Base-by-base conservation (phyloP, 2,888 invertebrate genomes). In the Drosophila lacicola region DNA sequence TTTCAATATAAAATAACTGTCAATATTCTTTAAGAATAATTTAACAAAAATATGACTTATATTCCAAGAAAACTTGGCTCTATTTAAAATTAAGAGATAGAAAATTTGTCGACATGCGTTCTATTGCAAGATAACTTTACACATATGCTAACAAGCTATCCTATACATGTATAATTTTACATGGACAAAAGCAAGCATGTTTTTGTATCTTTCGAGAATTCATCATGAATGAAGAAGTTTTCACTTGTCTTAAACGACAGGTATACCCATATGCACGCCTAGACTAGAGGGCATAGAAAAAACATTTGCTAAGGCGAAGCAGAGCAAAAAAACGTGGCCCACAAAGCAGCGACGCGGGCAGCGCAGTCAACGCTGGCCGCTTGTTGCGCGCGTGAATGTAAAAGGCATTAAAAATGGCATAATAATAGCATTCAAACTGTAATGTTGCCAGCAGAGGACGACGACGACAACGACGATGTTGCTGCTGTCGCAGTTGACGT, bases 351-450 rank as follows among this genome's bases (percentile, higher is more conserved):
- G 57, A 42, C 17, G 72, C 34, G 9, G 14, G 49, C 17, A 5
- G 39, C 21, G 37, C 34, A 5, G n/a, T 45, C 50, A 39, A 17
- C 55, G 63, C 10, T 21, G n/a, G 51, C 56, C 75, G 75, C 75
- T 76, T 79, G 71, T 74, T 82, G 82, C 71, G 79, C 73, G 75
- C 62, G 50, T 69, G 74, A 64, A 70, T 63, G 75, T 68, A 74
- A 58, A 66, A 71, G 51, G 66, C 68, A 70, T 80, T 80, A 72
- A 73, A 79, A 83, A 86, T 75, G 83, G 83, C 83, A 89, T 88
- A 89, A 85, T 88, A 88, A 88, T 83, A 78, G 86, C 80, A 86
- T 73, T 89, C 87, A 85, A 88, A 73, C 78, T 73, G 84, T 83
- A 73, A 78, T 81, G 78, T 87, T 80, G 87, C 87, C 63, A 58